Percentiles rank a stretch among this genome's conserved stretches.
Conservation (phyloP, 1,140 invertebrate genomes). For the Eriosoma lanigerum region DNA sequence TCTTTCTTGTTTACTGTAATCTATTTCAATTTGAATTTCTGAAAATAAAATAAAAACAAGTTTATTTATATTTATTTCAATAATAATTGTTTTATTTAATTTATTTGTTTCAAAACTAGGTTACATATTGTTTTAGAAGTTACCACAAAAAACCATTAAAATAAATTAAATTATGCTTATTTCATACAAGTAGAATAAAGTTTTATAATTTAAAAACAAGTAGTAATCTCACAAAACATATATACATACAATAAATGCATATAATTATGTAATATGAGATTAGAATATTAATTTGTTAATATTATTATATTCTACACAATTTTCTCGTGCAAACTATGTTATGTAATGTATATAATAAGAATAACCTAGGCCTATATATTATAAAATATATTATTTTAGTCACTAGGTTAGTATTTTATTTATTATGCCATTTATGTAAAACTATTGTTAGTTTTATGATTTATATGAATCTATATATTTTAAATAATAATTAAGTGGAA, state of each 20-base stretch:
- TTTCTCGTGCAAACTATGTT: slow-evolving; percentile 23
- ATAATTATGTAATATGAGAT: slow-evolving; percentile 20
- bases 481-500: neutral
- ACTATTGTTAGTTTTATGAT: neutral
- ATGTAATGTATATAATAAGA: slow-evolving; percentile 27
- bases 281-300: neutral
- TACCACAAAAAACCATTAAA: slow-evolving; percentile 37
- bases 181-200: neutral
- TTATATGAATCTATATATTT: neutral
- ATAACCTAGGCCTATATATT: slow-evolving; percentile 6
- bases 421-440: slow-evolving; percentile 44
- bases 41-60: slow-evolving; percentile 11
- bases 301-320: slow-evolving; percentile 30
- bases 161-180: neutral
- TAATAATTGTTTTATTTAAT: neutral
- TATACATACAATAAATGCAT: too few species aligned
- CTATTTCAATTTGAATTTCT: neutral
- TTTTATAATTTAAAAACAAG: neutral
- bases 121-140: slow-evolving; percentile 31
- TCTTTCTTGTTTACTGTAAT: neutral
- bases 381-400: slow-evolving; percentile 43
- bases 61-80: neutral
- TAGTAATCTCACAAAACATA: neutral
- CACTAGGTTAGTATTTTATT: slow-evolving; percentile 46
- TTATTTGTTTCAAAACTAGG: slow-evolving; percentile 1